Conservation (phyloP, 2,797 vertebrate genomes). For the Telmatherina bonti region DNA sequence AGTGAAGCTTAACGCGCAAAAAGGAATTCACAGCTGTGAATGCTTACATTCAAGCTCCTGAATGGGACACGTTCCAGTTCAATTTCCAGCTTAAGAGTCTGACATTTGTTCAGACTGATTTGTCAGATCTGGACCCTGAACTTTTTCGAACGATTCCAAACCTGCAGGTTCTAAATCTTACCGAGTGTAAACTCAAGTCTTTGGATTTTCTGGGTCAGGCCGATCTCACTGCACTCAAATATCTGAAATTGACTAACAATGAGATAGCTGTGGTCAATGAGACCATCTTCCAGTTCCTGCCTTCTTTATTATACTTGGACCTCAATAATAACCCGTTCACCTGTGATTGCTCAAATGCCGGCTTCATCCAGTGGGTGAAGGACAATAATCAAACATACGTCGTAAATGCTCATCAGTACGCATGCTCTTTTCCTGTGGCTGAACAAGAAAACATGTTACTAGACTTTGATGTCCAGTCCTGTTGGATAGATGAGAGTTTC, state of each 20-base stretch:
- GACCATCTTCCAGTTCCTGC: neutral
- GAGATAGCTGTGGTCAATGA: constrained; percentile 28
- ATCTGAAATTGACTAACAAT: constrained; percentile 26
- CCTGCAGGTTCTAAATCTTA: constrained; percentile 35
- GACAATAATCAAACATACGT: constrained; percentile 65
- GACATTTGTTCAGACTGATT: fast-evolving
- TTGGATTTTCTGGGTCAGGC: neutral
- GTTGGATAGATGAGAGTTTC: constrained; percentile 33
- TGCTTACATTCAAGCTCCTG: neutral
- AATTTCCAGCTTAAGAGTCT: constrained; percentile 18
- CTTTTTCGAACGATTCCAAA: constrained; percentile 31
- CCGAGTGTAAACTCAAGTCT: constrained; percentile 21
- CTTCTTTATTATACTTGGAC: constrained; percentile 54
- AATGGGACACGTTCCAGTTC: constrained; percentile 1
- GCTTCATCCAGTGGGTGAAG: constrained; percentile 65
- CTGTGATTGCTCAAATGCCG: constrained; percentile 68
- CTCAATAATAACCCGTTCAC: constrained; percentile 62
- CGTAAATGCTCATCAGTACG: constrained; percentile 30
- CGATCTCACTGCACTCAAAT: too few species aligned
- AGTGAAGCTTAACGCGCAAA: too few species aligned
- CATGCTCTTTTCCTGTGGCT: constrained; percentile 37
- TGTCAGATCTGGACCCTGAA: constrained; percentile 16
- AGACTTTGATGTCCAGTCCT: constrained; percentile 50
- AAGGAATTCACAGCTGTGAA: constrained; percentile 32
- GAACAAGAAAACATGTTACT: constrained; percentile 44